These are phyloP conservation scores for Mimachlamys varia DNA, from an alignment of 2,888 invertebrate species.

Conservation along the genomic window DNA sequence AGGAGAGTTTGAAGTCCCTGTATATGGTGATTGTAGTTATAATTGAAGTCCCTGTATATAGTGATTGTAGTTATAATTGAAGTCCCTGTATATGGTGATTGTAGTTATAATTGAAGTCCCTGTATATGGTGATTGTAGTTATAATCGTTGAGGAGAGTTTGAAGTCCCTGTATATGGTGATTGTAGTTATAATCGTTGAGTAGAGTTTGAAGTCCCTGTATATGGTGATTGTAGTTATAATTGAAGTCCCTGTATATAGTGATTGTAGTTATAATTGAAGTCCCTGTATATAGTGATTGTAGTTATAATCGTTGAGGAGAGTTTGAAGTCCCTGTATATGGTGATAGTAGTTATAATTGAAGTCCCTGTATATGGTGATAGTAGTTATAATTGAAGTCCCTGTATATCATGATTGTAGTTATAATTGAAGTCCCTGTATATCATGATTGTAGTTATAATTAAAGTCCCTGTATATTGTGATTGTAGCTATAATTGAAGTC, in stretches of 20 bases:
- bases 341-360: too few relatives aligned
- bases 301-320: neutral
- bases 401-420: too few relatives aligned
- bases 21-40: too few relatives aligned
- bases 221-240: conserved; percentile 19
- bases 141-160: neutral
- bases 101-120: too few relatives aligned
- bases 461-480: too few relatives aligned
- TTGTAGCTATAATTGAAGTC: neutral
- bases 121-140: conserved; percentile 26
- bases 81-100: too few relatives aligned
- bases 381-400: neutral
- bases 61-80: neutral
- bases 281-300: conserved; percentile 21
- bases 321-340: neutral
- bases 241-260: neutral
- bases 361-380: conserved; percentile 7
- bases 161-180: too few relatives aligned
- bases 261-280: too few relatives aligned
- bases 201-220: too few relatives aligned
- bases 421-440: too few relatives aligned
- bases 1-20: neutral
- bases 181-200: too few relatives aligned
- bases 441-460: conserved; percentile 2
- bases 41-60: too few relatives aligned